phyloP scores from a whole-genome alignment of 2,888 invertebrate species.

The Eustalomyia histrio region DNA sequence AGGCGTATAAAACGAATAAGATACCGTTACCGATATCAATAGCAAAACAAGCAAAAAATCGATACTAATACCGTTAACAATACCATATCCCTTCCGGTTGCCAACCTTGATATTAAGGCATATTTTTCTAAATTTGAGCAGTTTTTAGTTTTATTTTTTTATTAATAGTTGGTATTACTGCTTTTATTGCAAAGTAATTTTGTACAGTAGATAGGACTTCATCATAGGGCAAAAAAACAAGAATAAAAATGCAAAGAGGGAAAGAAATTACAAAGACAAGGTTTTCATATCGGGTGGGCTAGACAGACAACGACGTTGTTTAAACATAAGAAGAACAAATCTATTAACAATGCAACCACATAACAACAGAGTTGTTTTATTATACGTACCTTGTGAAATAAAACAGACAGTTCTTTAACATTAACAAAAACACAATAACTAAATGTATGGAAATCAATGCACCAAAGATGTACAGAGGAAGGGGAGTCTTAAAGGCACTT shows the following conservation, averaged over 20 bases:
- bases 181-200: neutral
- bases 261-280: conserved; percentile 14
- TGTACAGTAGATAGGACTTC: neutral
- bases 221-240: conserved; percentile 12
- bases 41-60: too few species aligned
- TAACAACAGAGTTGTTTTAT: neutral
- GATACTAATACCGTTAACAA: too few species aligned
- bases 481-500: neutral
- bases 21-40: too few species aligned
- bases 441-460: neutral
- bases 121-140: too few species aligned
- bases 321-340: neutral
- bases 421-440: neutral
- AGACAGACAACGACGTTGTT: conserved; percentile 7
- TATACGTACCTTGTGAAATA: neutral
- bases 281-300: conserved; percentile 26
- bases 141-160: too few species aligned
- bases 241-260: conserved; percentile 5
- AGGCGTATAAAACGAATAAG: too few species aligned
- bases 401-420: conserved; percentile 23
- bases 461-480: neutral
- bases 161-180: too few species aligned
- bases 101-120: too few species aligned
- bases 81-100: too few species aligned
- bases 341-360: neutral